Percentiles rank a stretch among this genome's conserved stretches.
phyloP scores from a whole-genome alignment of 2,888 invertebrate species.

The Tinea semifulvella region DNA sequence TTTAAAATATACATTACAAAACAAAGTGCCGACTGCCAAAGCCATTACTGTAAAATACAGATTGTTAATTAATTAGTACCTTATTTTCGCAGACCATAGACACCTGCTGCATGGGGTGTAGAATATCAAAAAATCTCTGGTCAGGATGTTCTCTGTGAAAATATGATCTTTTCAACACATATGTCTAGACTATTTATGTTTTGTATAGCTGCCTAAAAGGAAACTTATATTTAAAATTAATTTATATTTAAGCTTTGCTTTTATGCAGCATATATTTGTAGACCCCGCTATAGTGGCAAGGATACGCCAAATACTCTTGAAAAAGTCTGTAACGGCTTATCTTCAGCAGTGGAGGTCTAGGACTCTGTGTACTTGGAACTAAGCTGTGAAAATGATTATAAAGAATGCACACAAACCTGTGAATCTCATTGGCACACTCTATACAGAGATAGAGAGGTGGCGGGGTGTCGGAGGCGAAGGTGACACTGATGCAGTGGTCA shows the following conservation, averaged over 20 bases:
- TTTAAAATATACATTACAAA: not conserved
- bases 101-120: conserved; percentile 94
- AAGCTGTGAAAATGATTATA: too few species aligned
- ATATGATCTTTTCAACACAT: too few species aligned
- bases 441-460: conserved; percentile 96
- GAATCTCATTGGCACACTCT: conserved; percentile 93
- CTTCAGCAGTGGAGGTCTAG: too few species aligned
- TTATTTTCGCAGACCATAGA: conserved; percentile 97
- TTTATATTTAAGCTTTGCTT: too few species aligned
- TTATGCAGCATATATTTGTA: too few species aligned
- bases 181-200: too few species aligned
- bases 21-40: conserved; percentile 4
- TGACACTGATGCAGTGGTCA: conserved; percentile 91
- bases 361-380: too few species aligned
- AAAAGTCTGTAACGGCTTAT: too few species aligned
- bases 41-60: not conserved
- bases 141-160: conserved; percentile 78
- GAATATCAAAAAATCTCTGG: conserved; percentile 84
- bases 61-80: conserved; percentile 42
- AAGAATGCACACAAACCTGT: conserved; percentile 43
- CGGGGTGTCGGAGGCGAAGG: conserved; percentile 85
- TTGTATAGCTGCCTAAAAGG: too few species aligned
- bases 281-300: too few species aligned
- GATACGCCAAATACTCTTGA: too few species aligned
- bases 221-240: too few species aligned